These are phyloP conservation scores for Aphidius colemani DNA, from an alignment of 2,888 invertebrate genomes.

Conservation along the genomic window DNA sequence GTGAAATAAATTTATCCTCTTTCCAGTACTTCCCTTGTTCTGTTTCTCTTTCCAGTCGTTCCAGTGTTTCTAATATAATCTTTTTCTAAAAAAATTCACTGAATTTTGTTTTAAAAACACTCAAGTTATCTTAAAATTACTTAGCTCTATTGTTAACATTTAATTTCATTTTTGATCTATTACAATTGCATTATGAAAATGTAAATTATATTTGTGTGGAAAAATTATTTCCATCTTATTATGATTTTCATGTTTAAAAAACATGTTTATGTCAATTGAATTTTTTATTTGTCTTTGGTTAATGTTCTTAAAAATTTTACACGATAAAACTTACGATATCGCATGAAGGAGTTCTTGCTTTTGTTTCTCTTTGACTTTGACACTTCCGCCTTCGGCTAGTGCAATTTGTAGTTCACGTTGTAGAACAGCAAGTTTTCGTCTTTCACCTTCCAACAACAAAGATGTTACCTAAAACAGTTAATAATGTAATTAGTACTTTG, in stretches of 20 bases:
- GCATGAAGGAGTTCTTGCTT: conserved; percentile 69
- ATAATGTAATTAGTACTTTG: neutral
- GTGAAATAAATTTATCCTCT: conserved; percentile 36
- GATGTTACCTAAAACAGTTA: conserved; percentile 67
- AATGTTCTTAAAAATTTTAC: neutral
- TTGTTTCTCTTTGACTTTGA: conserved; percentile 70
- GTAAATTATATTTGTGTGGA: too few relatives aligned
- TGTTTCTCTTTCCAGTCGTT: conserved; percentile 30
- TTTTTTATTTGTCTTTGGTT: neutral
- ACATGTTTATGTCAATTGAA: neutral
- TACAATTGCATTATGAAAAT: too few relatives aligned
- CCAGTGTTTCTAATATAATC: conserved; percentile 19
- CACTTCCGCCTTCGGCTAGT: conserved; percentile 67
- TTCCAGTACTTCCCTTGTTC: conserved; percentile 27
- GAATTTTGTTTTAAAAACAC: conserved; percentile 11
- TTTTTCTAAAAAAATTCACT: conserved; percentile 2
- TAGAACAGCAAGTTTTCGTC: conserved; percentile 69
- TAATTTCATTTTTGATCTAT: conserved; percentile 6
- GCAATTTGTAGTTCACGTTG: conserved; percentile 70
- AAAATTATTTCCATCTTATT: too few relatives aligned
- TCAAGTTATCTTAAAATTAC: conserved; percentile 8
- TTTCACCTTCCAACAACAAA: conserved; percentile 70
- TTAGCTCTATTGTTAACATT: conserved; percentile 12
- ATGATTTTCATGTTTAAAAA: neutral
- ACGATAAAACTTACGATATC: conserved; percentile 65